Evolutionary conservation across 30 jellyfish, hydroid and myxozoan species (phyloP).

Genomic region (Rhopilema esculentum): DNA sequence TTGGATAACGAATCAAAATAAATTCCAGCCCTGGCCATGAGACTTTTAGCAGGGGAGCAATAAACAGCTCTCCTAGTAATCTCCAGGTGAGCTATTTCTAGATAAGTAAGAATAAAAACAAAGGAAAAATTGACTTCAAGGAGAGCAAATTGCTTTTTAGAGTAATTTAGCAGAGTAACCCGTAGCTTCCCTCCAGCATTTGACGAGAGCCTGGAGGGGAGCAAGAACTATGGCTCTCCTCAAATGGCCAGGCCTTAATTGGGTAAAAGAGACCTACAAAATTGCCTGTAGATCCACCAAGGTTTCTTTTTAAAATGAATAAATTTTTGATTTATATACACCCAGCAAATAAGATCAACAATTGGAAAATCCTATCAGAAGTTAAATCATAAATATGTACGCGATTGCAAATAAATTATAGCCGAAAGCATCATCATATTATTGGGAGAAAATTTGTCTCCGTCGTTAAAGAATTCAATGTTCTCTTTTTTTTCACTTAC

Average conservation of each 20-base stretch:
- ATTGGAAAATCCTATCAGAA: neutral
- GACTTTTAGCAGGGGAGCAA: too few species aligned
- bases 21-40: too few species aligned
- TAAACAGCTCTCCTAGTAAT: too few species aligned
- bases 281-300: neutral
- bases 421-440: neutral
- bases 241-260: neutral
- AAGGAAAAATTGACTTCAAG: too few species aligned
- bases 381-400: conserved; percentile 6
- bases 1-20: too few species aligned
- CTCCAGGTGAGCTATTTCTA: too few species aligned
- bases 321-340: neutral
- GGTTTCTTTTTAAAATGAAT: neutral
- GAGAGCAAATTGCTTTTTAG: too few species aligned
- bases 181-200: too few species aligned
- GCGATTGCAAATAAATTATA: conserved; percentile 7
- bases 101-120: too few species aligned
- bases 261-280: neutral
- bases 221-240: neutral
- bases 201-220: too few species aligned
- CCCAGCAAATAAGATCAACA: neutral
- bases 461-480: conserved; percentile 2
- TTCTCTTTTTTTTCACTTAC: neutral
- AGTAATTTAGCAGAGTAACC: too few species aligned
- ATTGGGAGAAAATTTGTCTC: conserved; percentile 24